Evolutionary conservation across 1,140 invertebrate species (phyloP), one percentile per base, ranked within the genome.

Genomic region (Tetraneura akinire): DNA sequence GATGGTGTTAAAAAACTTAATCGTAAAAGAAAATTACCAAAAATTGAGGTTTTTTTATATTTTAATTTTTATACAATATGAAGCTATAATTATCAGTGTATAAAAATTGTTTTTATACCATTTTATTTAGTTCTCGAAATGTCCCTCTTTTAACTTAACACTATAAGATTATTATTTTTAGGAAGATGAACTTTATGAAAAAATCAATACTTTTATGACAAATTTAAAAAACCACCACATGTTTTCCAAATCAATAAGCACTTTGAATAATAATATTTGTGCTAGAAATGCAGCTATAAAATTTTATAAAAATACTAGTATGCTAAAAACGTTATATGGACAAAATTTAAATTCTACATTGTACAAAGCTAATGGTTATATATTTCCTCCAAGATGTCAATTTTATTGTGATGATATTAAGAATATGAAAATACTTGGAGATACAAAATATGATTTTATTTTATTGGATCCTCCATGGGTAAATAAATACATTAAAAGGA

Each of bases 381-480:
- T 84, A 82, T 83, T 89, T 18, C 85, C 88, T 73, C 87, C 88
- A n/a, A 84, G 85, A 53, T 87, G 85, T 82, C 80, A 74, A 29
- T 90, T 89, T 84, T 87, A 86, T 82, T 87, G 85, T 73, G 86
- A 86, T 66, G 86, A 90, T 82, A 82, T 89, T 10, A 82, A 80
- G 70, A 82, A 87, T 21, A 84, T 88, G 6, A 80, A 83, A 42
- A 71, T 84, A 32, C 42, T 82, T 37, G 74, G 84, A 60, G 83
- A 84, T 18, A 81, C 84, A 47, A 84, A 85, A 53, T 97, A 89
- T 90, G 92, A 97, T 86, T 86, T 96, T 64, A 89, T 97, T 73
- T 85, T 97, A 23, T 87, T 96, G 81, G 96, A 98, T 88, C 96
- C 95, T 76, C 95, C 96, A 2, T 98, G 96, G 96, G 91, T 91